Percentiles rank a stretch among this genome's conserved stretches.
These are phyloP conservation scores for Cochlearius cochlearius DNA, from an alignment of 2,113 vertebrate genomes.

Conservation along the genomic window DNA sequence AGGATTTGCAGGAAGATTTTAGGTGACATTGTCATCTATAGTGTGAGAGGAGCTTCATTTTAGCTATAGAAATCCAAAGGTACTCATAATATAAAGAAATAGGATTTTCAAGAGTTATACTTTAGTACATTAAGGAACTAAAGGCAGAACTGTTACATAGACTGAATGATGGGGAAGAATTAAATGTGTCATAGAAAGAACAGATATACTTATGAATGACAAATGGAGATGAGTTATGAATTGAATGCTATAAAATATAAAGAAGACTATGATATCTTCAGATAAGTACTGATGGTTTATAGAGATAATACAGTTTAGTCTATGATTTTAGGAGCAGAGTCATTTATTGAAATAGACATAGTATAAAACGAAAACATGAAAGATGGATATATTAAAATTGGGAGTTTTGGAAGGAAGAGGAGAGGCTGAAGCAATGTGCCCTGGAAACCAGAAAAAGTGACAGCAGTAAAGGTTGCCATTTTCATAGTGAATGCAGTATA, in stretches of 20 bases:
- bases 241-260: neutral
- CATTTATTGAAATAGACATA: neutral
- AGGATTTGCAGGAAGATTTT: neutral
- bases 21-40: neutral
- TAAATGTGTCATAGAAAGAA: neutral
- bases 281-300: neutral
- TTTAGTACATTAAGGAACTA: neutral
- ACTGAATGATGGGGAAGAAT: neutral
- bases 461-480: neutral
- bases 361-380: neutral
- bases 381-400: neutral
- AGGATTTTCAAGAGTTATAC: neutral
- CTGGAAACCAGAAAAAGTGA: neutral
- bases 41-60: neutral
- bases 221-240: constrained; percentile 18
- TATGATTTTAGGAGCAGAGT: constrained; percentile 4
- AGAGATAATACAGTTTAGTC: neutral
- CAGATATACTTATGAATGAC: neutral
- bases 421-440: neutral
- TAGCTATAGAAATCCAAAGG: neutral
- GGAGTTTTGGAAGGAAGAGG: neutral
- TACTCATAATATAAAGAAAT: neutral
- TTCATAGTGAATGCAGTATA: neutral
- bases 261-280: neutral
- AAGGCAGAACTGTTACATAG: neutral